Conservation (phyloP, 1,140 invertebrate genomes). For the Condylostylus longicornis region DNA sequence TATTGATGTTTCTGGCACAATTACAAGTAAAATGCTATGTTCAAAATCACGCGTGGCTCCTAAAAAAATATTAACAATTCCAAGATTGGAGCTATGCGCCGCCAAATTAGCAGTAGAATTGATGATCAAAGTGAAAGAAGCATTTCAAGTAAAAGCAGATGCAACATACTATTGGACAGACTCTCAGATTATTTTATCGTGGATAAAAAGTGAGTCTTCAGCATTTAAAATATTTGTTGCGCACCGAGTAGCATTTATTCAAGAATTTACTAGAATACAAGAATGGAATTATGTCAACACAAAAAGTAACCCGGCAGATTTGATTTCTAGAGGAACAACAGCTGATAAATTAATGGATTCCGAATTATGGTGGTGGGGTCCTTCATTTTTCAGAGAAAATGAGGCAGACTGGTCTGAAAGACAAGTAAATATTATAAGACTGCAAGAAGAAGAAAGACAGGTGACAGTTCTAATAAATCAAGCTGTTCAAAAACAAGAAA, state of each 20-base stretch:
- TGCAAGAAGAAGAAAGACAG: too few relatives aligned
- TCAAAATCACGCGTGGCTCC: conserved; percentile 30
- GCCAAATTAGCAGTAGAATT: conserved; percentile 21
- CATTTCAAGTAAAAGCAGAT: too few relatives aligned
- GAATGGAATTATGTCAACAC: background rate
- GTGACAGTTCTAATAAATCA: too few relatives aligned
- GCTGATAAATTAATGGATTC: background rate
- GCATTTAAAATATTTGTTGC: conserved; percentile 16
- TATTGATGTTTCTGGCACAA: conserved; percentile 4
- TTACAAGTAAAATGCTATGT: conserved; percentile 13
- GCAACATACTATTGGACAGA: conserved; percentile 5
- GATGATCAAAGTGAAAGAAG: too few relatives aligned
- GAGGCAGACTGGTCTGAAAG: background rate
- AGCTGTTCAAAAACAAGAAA: too few relatives aligned
- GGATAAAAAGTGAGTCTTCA: conserved; percentile 1
- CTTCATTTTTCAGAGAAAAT: background rate
- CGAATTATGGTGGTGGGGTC: background rate
- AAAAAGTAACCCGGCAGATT: conserved; percentile 15
- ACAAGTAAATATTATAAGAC: too few relatives aligned
- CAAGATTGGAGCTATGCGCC: conserved; percentile 32
- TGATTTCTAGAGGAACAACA: conserved; percentile 9
- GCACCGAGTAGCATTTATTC: conserved; percentile 16
- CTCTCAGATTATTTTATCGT: conserved; percentile 3
- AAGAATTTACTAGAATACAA: conserved; percentile 4
- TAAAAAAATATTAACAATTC: conserved; percentile 23